phyloP scores from a whole-genome alignment of 2,797 vertebrate species.

The Garrulus glandarius region DNA sequence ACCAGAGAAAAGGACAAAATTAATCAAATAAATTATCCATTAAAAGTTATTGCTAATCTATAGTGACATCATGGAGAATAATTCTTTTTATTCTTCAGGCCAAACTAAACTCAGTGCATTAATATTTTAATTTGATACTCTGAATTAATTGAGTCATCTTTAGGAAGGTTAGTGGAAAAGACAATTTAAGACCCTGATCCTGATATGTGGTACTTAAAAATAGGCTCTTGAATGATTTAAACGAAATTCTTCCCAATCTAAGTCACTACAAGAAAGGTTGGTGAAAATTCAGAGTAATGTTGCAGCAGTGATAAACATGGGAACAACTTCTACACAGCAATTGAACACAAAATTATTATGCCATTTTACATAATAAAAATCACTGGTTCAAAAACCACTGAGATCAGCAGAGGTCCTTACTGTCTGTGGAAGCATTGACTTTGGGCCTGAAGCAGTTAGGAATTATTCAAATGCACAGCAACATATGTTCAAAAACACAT shows the following conservation, averaged over 20 bases:
- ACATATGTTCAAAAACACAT: background rate
- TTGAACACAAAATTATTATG: background rate
- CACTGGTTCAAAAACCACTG: background rate
- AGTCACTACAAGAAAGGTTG: background rate
- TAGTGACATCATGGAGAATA: background rate
- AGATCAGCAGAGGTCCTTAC: background rate
- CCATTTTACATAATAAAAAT: background rate
- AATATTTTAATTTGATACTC: conserved; percentile 21
- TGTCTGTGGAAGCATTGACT: background rate
- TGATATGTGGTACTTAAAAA: background rate
- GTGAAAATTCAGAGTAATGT: background rate
- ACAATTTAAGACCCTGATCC: background rate
- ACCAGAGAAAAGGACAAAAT: background rate
- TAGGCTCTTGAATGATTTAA: background rate
- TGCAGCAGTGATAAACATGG: background rate
- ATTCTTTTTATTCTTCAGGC: background rate
- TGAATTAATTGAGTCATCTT: background rate
- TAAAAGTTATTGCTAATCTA: background rate
- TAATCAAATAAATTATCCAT: background rate
- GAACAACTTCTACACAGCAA: background rate
- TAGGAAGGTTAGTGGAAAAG: background rate
- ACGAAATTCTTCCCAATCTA: background rate
- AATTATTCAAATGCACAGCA: background rate
- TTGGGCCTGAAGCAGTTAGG: background rate
- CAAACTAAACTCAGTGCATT: background rate